These are phyloP conservation scores for Dicrostonyx torquatus DNA, from an alignment of 2,797 vertebrate genomes.

Conservation along the genomic window DNA sequence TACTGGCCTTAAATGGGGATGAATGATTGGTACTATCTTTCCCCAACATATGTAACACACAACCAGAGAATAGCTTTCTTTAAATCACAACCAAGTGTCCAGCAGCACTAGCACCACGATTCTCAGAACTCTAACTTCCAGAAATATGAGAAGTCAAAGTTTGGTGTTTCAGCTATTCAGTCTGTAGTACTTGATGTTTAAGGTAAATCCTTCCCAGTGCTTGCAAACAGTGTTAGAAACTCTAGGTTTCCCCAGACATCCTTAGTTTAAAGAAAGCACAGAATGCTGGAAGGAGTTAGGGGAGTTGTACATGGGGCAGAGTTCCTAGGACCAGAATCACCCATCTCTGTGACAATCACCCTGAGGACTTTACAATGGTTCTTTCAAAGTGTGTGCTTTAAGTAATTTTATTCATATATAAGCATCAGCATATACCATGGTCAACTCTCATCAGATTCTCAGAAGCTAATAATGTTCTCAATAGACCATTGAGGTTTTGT, in stretches of 20 bases:
- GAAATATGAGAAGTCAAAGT: background rate
- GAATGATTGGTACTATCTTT: background rate
- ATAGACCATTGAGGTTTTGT: background rate
- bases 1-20: background rate
- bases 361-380: background rate
- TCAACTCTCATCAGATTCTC: background rate
- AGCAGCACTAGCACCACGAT: background rate
- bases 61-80: background rate
- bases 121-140: slow-evolving; percentile 4
- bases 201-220: background rate
- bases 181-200: background rate
- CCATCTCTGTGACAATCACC: background rate
- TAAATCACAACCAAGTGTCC: background rate
- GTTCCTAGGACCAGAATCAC: background rate
- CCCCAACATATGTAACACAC: background rate
- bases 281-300: background rate
- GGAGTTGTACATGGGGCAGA: background rate
- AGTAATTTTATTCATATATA: slow-evolving; percentile 13
- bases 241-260: background rate
- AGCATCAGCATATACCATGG: background rate
- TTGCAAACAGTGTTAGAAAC: slow-evolving; percentile 11
- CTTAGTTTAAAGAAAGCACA: background rate
- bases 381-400: background rate
- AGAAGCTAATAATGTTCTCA: background rate
- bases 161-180: background rate